Percentiles rank a stretch among this genome's conserved stretches.
phyloP scores from a whole-genome alignment of 2,888 invertebrate species.

The Clitarchus hookeri region DNA sequence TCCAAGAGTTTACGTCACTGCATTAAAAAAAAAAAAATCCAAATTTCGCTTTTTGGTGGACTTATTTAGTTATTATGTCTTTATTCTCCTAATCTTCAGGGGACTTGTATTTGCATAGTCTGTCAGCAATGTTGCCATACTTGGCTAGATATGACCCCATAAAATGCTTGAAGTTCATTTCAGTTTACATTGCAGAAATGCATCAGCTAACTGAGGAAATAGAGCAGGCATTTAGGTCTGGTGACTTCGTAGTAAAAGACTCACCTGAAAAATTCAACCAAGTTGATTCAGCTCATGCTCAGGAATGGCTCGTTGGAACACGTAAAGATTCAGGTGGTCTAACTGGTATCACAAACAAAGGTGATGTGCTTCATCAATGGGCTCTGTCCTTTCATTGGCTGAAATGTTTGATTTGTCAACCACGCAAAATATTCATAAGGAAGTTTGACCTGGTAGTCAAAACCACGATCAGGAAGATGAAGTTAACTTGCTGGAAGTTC shows the following conservation, averaged over 20 bases:
- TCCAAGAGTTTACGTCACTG: no score
- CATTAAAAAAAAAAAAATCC: no score
- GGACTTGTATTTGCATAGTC: no score
- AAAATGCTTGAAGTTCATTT: constrained; percentile 23
- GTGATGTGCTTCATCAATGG: constrained; percentile 4
- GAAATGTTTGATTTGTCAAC: no score
- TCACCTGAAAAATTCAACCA: constrained; percentile 31
- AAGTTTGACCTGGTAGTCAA: no score
- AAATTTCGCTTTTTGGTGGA: no score
- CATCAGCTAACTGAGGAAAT: constrained; percentile 33
- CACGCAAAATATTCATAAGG: no score
- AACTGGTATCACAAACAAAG: constrained; percentile 18
- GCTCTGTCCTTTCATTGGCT: constrained; percentile 21
- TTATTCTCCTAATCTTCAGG: no score
- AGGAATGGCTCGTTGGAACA: constrained; percentile 32
- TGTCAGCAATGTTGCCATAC: constrained; percentile 22
- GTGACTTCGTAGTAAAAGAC: constrained; percentile 36
- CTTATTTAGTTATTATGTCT: no score
- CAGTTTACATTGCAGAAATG: constrained; percentile 31
- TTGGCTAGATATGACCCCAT: constrained; percentile 34
- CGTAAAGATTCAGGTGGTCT: constrained; percentile 32
- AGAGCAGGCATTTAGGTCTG: constrained; percentile 33
- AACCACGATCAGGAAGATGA: no score
- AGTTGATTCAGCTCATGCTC: constrained; percentile 34
- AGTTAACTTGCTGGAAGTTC: no score